Percentiles rank a stretch among this genome's conserved stretches.
Conservation (phyloP, 2,888 invertebrate genomes). For the Terebella lapidaria region DNA sequence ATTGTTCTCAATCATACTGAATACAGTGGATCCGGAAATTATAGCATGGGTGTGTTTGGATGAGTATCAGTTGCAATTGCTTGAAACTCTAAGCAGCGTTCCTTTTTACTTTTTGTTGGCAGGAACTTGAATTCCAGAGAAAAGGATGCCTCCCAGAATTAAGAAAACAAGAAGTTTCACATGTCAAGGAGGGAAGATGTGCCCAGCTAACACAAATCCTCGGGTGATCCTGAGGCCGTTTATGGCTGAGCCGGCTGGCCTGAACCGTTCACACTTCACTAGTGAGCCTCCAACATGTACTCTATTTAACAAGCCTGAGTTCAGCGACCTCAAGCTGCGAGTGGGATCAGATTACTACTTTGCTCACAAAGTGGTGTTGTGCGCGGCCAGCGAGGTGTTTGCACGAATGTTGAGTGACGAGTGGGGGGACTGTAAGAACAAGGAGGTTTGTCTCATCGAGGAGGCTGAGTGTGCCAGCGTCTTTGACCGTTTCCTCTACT, state of each 20-base stretch:
- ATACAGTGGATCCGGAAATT: no score
- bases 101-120: no score
- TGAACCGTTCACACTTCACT: slow-evolving; percentile 15
- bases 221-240: slow-evolving; percentile 22
- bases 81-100: no score
- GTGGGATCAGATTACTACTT: slow-evolving; percentile 22
- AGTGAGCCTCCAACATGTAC: slow-evolving; percentile 19
- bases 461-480: slow-evolving; percentile 38
- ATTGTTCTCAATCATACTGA: no score
- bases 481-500: slow-evolving; percentile 46
- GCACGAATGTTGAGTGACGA: slow-evolving; percentile 18
- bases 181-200: no score
- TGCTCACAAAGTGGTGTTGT: slow-evolving; percentile 23
- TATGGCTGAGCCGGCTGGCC: slow-evolving; percentile 8
- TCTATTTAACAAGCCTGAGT: slow-evolving; percentile 24
- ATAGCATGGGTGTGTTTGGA: no score
- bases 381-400: slow-evolving; percentile 26
- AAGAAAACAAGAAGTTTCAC: no score
- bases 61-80: no score
- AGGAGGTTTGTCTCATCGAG: slow-evolving; percentile 29
- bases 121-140: no score
- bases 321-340: slow-evolving; percentile 22
- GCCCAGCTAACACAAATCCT: slow-evolving; percentile 16
- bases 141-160: no score
- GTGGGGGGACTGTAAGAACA: slow-evolving; percentile 16